phyloP scores from a whole-genome alignment of 2,888 invertebrate genomes.

The Scaeva pyrastri region DNA sequence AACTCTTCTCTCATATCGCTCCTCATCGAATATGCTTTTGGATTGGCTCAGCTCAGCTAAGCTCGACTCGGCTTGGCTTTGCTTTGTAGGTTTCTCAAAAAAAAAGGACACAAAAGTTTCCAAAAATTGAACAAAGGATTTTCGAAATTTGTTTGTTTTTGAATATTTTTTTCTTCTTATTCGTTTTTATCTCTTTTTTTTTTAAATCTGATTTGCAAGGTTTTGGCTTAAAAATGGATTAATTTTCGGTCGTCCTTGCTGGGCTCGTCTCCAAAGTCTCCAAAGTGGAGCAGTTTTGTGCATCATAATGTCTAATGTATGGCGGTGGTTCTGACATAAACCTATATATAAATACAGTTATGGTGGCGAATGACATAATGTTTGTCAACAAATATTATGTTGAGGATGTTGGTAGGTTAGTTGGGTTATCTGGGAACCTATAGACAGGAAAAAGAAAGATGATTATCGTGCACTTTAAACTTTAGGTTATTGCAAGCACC shows the following conservation, averaged over 20 bases:
- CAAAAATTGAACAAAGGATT: slow-evolving; percentile 53
- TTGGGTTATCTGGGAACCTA: slow-evolving; percentile 34
- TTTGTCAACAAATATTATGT: slow-evolving; percentile 69
- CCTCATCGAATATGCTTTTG: slow-evolving; percentile 20
- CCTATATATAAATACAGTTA: too few species aligned
- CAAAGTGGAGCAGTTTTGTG: slow-evolving; percentile 32
- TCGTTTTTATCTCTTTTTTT: background rate
- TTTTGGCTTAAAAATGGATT: slow-evolving; percentile 58
- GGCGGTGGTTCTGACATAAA: background rate
- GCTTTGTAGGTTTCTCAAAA: too few species aligned
- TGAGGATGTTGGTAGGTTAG: slow-evolving; percentile 48
- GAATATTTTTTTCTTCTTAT: slow-evolving; percentile 24
- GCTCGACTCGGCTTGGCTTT: background rate
- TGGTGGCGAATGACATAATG: slow-evolving; percentile 56
- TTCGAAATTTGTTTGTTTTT: slow-evolving; percentile 58
- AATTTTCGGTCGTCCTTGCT: background rate
- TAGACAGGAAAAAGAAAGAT: slow-evolving; percentile 37
- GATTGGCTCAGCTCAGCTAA: background rate
- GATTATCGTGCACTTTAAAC: slow-evolving; percentile 65
- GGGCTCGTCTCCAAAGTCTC: slow-evolving; percentile 6
- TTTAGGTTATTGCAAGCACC: slow-evolving; percentile 45
- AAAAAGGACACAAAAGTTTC: slow-evolving; percentile 38
- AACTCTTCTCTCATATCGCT: slow-evolving; percentile 6
- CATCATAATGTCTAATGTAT: slow-evolving; percentile 21
- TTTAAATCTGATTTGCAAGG: slow-evolving; percentile 57